Base-by-base conservation (phyloP, 2,888 invertebrate species). In the Philaethria dido region DNA sequence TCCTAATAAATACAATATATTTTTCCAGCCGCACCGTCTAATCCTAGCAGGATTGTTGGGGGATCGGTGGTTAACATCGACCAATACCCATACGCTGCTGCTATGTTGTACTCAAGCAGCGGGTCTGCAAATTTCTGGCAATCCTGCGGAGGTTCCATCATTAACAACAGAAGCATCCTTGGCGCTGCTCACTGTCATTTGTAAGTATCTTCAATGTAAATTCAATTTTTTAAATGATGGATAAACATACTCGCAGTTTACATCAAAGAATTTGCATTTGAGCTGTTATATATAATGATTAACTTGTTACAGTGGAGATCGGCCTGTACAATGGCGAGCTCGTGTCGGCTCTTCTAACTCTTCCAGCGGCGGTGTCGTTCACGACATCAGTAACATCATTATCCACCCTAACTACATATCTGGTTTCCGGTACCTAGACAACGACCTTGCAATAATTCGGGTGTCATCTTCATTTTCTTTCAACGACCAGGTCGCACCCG, bases 21-120 rank as follows among this genome's bases (percentile, higher is more conserved):
- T 47, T 66, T 68, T 42, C 60, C n/a, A 69, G 66, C 61, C 20
- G 64, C 9, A 77, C 79, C 42, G 74, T 74, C 59, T 79, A 78
- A 80, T 77, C 71, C 48, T 4, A 33, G 54, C 11, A 72, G 73
- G 50, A 75, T 75, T 20, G 62, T 73, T 1, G 74, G 74, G 9
- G 75, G 75, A n/a, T 25, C 65, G 6, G 54, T 69, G 69, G 68
- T 65, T 60, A 18, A 3, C 29, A 29, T 29, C 29, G 29, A 29
- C 3, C 29, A 29, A 6, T 29, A 29, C 6, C 29, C 29, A 4
- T 36, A 36, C 9, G 33, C 9, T 36, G 33, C 9, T 36, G 33
- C 33, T 9, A 4, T 36, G 33, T 36, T 36, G 9, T 36, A 8
- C 9, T 36, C 5, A 8, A 9, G 33, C 9, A 9, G 9, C 5